Percentiles rank a stretch among this genome's conserved stretches.
phyloP scores from a whole-genome alignment of 2,113 vertebrate genomes.

The Xiphorhynchus elegans region DNA sequence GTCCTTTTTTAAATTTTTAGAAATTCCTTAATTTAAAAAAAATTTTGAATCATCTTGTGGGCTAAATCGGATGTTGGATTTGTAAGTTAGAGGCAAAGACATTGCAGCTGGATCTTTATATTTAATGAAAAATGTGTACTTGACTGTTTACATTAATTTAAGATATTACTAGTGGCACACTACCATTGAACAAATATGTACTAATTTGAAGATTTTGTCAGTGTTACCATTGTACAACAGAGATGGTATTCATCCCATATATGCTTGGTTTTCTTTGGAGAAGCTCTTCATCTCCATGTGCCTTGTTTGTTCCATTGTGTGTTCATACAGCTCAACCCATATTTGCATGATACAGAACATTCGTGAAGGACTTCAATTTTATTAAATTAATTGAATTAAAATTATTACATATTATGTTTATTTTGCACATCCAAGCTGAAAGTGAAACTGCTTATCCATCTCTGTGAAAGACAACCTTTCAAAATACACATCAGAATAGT shows the following conservation, averaged over 20 bases:
- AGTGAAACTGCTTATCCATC: background rate
- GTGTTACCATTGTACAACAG: background rate
- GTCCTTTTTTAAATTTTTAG: background rate
- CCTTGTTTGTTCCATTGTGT: background rate
- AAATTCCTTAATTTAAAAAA: background rate
- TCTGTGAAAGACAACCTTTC: background rate
- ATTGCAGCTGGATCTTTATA: background rate
- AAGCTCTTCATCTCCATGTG: background rate
- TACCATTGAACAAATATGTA: accelerated
- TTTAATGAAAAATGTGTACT: background rate
- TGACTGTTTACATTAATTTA: background rate
- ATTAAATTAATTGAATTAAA: background rate
- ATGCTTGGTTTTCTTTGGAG: background rate
- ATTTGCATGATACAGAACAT: background rate
- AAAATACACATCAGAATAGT: background rate
- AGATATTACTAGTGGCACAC: background rate
- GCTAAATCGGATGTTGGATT: background rate
- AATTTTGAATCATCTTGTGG: background rate
- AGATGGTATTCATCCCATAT: background rate
- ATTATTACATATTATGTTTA: background rate
- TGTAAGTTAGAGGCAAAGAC: background rate
- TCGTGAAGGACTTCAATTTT: background rate
- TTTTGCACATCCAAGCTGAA: background rate
- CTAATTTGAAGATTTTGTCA: background rate
- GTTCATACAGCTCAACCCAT: background rate